Evolutionary conservation across 1,140 invertebrate genomes (phyloP).

Genomic region (Heliconius melpomene): DNA sequence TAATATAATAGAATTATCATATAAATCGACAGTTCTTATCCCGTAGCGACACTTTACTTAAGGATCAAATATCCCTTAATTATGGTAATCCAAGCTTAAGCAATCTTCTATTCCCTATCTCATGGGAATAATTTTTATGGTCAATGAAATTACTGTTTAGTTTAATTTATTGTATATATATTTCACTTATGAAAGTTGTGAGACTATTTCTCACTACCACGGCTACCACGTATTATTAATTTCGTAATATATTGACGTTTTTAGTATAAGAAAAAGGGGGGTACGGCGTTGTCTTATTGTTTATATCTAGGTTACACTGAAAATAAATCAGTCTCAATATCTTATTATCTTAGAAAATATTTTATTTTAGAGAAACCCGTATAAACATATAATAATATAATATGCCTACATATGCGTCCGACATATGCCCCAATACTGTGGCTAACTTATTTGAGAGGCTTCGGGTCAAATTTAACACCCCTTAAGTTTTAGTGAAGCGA

Average conservation of each 20-base stretch:
- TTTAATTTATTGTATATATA: neutral
- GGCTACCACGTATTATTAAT: no score
- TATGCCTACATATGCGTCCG: neutral
- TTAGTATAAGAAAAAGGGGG: no score
- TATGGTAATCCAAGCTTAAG: neutral
- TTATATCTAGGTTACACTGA: no score
- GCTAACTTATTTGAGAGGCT: conserved; percentile 22
- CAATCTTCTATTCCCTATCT: neutral
- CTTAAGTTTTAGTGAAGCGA: conserved; percentile 22
- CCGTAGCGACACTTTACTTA: neutral
- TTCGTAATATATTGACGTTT: no score
- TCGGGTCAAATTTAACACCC: conserved; percentile 20
- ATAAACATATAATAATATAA: no score
- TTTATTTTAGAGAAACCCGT: no score
- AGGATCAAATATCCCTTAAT: neutral
- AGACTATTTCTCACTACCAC: no score
- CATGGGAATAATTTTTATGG: neutral
- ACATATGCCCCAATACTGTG: neutral
- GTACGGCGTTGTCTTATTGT: no score
- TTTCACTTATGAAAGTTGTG: no score
- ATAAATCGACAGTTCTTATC: neutral
- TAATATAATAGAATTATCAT: neutral
- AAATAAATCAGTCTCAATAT: no score
- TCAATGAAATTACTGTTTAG: neutral
- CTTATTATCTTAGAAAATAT: no score